Evolutionary conservation across 2,888 invertebrate species (phyloP), one percentile per base, ranked within the genome.

Genomic region (Thymelicus sylvestris): DNA sequence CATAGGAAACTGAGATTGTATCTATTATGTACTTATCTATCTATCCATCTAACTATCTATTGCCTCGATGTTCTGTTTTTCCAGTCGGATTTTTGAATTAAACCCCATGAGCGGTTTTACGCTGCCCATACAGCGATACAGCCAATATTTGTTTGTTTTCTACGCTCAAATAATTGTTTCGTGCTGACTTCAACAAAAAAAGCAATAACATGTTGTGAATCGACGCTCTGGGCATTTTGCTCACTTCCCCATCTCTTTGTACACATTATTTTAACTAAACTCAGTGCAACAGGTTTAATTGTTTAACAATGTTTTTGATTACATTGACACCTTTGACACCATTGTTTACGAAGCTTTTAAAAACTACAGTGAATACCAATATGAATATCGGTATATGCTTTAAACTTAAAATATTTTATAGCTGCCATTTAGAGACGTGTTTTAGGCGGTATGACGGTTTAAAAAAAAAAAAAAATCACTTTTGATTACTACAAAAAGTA

Each of bases 121-220:
- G 8, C 65, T 6, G 39, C 44, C 19, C 19, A 19, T 19, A 19
- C 19, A 5, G 31, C 15, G 8, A 5, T 13, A 31, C 15, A 59
- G n/a, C 24, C 63, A 48, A 59, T 68, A 68, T 68, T 63, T 57
- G 63, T 63, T 63, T 68, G 63, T 68, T 68, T 68, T 57, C 62
- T 44, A 52, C 62, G 38, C 48, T 19, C n/a, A 64, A 59, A 59
- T 59, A 39, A 69, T 64, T 69, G 64, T 59, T 69, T 50, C 69
- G 57, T 41, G 47, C 38, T 52, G 62, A 55, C 19, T 57, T 47
- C 62, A 19, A 57, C 63, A 19, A 57, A 68, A 68, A 63, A 62
- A 62, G 31, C 67, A 62, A 68, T 68, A 68, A 62, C 62, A 63
- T 47, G 62, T 62, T 57, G 55, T 13, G 13, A 62, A 62, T 48